These are phyloP conservation scores for Xiphophorus couchianus DNA, from an alignment of 2,113 vertebrate genomes.

Conservation along the genomic window DNA sequence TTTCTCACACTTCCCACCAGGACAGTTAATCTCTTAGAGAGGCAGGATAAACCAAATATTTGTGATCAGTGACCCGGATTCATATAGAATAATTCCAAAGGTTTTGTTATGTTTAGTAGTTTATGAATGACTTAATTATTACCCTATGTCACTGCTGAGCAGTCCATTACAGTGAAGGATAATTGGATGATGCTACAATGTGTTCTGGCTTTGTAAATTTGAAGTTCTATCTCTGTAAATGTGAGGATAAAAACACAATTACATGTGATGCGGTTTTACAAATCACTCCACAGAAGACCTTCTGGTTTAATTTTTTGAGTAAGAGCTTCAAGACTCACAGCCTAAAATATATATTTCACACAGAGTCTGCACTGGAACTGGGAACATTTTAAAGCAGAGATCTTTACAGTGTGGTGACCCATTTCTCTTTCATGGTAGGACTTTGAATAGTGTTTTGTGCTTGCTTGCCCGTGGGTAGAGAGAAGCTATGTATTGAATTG, in stretches of 20 bases:
- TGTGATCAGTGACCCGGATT: constrained; percentile 53
- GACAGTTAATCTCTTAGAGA: constrained; percentile 58
- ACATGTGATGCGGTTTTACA: not conserved
- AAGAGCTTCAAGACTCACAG: not conserved
- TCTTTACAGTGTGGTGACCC: constrained; percentile 27
- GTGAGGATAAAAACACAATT: not conserved
- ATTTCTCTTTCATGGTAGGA: constrained; percentile 26
- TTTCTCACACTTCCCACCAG: constrained; percentile 44
- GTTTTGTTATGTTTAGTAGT: constrained; percentile 24
- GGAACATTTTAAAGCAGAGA: constrained; percentile 14
- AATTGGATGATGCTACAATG: not conserved
- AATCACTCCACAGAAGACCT: not conserved
- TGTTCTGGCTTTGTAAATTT: not conserved
- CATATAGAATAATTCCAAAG: constrained; percentile 40
- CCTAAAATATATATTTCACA: not conserved
- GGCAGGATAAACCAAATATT: constrained; percentile 57
- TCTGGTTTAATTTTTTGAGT: not conserved
- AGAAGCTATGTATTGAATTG: constrained; percentile 22
- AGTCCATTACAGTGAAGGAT: not conserved
- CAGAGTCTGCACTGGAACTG: not conserved
- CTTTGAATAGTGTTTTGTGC: constrained; percentile 40
- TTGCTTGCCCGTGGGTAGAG: constrained; percentile 54
- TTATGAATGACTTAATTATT: not conserved
- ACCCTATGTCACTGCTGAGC: not conserved
- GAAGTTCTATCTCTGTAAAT: not conserved